phyloP scores from a whole-genome alignment of 2,888 invertebrate species.

The Cerceris rybyensis region DNA sequence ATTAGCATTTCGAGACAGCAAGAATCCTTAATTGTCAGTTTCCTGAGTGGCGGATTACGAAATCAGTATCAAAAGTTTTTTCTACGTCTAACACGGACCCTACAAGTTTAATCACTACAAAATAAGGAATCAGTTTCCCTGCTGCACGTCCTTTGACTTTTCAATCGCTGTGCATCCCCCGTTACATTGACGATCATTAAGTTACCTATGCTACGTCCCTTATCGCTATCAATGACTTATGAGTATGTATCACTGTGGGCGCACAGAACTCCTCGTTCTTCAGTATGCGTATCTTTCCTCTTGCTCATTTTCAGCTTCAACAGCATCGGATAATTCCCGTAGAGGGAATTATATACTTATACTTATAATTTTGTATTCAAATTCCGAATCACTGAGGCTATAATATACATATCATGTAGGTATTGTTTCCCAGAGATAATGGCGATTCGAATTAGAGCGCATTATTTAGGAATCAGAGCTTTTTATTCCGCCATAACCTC shows the following conservation, averaged over 20 bases:
- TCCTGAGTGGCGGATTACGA: constrained; percentile 7
- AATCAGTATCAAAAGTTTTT: constrained; percentile 11
- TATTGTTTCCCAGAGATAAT: too few species aligned
- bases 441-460: too few species aligned
- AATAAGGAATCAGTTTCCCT: constrained; percentile 44
- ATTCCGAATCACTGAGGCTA: too few species aligned
- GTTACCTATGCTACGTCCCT: constrained; percentile 55
- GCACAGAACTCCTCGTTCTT: constrained; percentile 32
- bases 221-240: constrained; percentile 69
- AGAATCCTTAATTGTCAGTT: not conserved
- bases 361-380: too few species aligned
- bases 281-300: too few species aligned
- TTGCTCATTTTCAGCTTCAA: too few species aligned
- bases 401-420: too few species aligned
- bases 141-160: constrained; percentile 53
- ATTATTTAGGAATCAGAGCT: constrained; percentile 19
- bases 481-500: constrained; percentile 11
- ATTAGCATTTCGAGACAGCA: not conserved
- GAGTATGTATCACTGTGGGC: constrained; percentile 68
- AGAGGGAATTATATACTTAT: too few species aligned
- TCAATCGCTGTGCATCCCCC: constrained; percentile 30
- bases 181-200: constrained; percentile 49
- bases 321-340: too few species aligned
- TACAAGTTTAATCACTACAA: constrained; percentile 26
- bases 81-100: constrained; percentile 13